These are phyloP conservation scores for Pyrocoelia pectoralis DNA, from an alignment of 2,888 invertebrate genomes.

Conservation along the genomic window DNA sequence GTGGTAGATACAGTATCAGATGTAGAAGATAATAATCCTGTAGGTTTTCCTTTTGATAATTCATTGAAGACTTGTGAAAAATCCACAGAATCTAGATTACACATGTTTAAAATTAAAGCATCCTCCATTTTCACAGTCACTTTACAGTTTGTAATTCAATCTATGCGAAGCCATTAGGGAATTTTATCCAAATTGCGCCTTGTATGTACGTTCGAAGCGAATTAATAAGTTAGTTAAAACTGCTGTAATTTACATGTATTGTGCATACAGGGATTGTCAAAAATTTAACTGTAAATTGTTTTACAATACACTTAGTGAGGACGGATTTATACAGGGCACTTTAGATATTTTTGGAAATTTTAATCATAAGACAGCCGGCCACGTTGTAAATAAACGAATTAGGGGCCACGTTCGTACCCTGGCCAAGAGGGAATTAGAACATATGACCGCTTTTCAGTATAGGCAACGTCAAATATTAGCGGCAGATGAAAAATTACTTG, in stretches of 20 bases:
- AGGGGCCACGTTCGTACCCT: background rate
- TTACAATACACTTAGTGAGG: background rate
- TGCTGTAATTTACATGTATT: slow-evolving; percentile 3
- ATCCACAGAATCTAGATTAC: background rate
- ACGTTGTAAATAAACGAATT: background rate
- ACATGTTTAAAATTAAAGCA: background rate
- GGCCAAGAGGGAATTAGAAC: background rate
- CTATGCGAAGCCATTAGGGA: background rate
- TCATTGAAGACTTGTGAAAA: no score
- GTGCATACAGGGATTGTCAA: background rate
- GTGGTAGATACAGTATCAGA: no score
- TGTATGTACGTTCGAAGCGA: background rate
- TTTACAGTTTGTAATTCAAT: background rate
- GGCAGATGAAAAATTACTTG: background rate
- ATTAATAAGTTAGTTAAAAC: background rate
- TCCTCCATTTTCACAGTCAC: background rate
- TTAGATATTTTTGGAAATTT: background rate
- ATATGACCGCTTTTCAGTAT: background rate
- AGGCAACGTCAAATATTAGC: background rate
- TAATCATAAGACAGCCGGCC: background rate
- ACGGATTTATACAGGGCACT: background rate
- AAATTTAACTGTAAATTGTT: background rate
- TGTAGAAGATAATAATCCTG: no score
- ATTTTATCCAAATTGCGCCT: slow-evolving; percentile 2
- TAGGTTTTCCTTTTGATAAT: no score